Evolutionary conservation across 2,888 invertebrate genomes (phyloP).

Genomic region (Oligia strigilis): DNA sequence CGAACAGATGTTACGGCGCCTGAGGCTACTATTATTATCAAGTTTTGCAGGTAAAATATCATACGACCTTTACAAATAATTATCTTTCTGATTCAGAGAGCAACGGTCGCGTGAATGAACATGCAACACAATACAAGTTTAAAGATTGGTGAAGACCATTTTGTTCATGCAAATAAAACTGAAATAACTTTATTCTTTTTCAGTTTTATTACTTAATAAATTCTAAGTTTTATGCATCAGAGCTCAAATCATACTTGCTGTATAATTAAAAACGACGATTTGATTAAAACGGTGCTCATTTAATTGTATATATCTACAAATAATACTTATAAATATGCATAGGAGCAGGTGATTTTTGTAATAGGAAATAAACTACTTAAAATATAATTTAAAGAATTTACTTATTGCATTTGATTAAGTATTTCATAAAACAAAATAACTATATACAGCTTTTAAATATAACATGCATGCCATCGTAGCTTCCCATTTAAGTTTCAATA

Average conservation of each 20-base stretch:
- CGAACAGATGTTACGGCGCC: constrained; percentile 82
- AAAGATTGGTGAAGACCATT: constrained; percentile 7
- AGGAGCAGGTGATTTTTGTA: not conserved
- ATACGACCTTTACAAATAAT: constrained; percentile 69
- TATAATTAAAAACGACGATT: not conserved
- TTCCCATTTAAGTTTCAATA: constrained; percentile 72
- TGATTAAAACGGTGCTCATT: not conserved
- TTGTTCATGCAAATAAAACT: constrained; percentile 15
- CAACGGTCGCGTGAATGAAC: constrained; percentile 64
- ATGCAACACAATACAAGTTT: constrained; percentile 7
- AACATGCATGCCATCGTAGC: constrained; percentile 63
- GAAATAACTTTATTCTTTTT: not conserved
- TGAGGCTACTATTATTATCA: constrained; percentile 77
- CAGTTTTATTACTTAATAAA: constrained; percentile 20
- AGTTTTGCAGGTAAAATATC: constrained; percentile 82
- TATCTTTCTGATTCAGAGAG: constrained; percentile 61
- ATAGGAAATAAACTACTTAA: not conserved
- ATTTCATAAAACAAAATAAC: not conserved
- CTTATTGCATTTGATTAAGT: not conserved
- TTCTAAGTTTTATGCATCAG: not conserved
- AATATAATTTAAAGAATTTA: not conserved
- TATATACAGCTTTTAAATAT: constrained; percentile 1
- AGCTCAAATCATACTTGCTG: not conserved
- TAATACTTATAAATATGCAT: not conserved
- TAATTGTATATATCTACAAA: not conserved